These are phyloP conservation scores for Meriones psammophilus DNA, from an alignment of 2,797 vertebrate genomes.

Conservation along the genomic window DNA sequence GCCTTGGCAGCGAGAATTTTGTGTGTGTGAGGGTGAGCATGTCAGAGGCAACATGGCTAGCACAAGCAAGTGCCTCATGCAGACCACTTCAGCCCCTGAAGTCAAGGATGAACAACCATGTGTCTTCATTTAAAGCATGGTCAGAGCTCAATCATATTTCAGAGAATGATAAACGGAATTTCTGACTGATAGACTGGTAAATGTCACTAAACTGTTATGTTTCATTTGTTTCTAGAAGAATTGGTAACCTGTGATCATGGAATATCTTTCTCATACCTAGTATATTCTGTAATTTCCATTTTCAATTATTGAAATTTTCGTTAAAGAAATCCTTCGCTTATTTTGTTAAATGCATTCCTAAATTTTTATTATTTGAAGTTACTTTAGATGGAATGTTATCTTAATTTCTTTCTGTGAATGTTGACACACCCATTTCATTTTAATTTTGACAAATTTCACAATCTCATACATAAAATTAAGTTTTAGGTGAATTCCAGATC, in stretches of 20 bases:
- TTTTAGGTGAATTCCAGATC: background rate
- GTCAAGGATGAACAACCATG: background rate
- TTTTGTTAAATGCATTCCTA: background rate
- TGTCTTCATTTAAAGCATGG: background rate
- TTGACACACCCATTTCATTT: background rate
- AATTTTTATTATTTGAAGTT: background rate
- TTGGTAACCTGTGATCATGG: too few species aligned
- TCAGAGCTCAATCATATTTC: background rate
- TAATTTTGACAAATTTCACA: background rate
- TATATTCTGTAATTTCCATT: background rate
- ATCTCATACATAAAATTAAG: background rate
- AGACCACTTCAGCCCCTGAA: too few species aligned
- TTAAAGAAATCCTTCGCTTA: background rate
- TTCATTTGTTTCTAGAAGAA: slow-evolving; percentile 21
- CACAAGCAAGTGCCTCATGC: background rate
- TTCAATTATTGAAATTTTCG: background rate
- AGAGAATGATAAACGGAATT: background rate
- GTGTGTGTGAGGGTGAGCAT: background rate
- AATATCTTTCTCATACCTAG: too few species aligned
- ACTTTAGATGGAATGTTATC: background rate
- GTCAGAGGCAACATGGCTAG: too few species aligned
- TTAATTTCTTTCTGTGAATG: background rate
- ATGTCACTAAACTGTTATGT: background rate
- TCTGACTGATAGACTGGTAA: background rate
- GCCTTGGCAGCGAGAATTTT: background rate